Evolutionary conservation across 2,113 vertebrate species (phyloP).

Genomic region (Peromyscus polionotus): DNA sequence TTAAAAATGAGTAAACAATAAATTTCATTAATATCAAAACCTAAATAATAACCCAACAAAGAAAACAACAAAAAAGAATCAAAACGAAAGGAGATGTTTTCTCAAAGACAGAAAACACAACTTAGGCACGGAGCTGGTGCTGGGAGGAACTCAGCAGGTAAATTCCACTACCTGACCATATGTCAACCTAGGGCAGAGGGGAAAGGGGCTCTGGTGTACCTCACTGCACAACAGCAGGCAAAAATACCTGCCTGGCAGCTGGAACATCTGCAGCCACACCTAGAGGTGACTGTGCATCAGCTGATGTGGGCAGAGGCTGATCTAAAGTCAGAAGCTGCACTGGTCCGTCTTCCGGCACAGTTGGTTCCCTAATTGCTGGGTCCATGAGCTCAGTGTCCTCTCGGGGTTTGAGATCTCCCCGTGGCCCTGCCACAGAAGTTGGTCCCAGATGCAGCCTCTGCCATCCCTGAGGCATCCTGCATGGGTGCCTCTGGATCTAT

Average conservation of each 20-base stretch:
- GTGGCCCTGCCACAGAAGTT: background rate
- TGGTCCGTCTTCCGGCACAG: background rate
- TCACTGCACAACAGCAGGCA: fast-evolving
- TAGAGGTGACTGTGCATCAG: background rate
- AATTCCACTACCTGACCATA: background rate
- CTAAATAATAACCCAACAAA: background rate
- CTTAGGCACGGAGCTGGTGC: background rate
- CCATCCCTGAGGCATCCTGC: background rate
- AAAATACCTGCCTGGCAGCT: background rate
- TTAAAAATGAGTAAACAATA: background rate
- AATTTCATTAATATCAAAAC: background rate
- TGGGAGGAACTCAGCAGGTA: background rate
- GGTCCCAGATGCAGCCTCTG: background rate
- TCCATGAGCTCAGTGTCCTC: background rate
- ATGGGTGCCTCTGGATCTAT: background rate
- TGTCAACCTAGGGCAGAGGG: background rate
- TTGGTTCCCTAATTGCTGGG: fast-evolving
- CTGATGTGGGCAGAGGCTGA: background rate
- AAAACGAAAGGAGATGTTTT: background rate
- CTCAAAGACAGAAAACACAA: background rate
- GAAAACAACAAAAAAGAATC: background rate
- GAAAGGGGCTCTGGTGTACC: background rate
- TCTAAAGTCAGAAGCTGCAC: background rate
- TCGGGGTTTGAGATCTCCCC: background rate
- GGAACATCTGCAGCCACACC: background rate